Base-by-base conservation (phyloP, 2,888 invertebrate species). In the Polyommatus iphigenia region DNA sequence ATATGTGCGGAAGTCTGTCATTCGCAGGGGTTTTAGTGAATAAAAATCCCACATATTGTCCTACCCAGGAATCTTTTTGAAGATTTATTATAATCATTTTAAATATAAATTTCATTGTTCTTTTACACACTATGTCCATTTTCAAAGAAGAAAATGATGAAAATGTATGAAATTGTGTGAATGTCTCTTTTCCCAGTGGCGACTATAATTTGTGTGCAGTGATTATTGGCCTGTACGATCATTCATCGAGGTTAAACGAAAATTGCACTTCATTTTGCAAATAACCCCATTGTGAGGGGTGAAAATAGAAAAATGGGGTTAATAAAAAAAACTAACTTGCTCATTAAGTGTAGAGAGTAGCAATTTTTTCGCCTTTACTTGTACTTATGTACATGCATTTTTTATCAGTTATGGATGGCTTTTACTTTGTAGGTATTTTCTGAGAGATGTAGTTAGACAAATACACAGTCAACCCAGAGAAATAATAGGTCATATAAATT, bases 141-240 rank as follows among this genome's bases (percentile, higher is more conserved):
- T 78, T 67, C 59, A 77, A 79, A 79, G 76, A 71, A 71, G 3
- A 71, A 36, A 54, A 54, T 8, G 10, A 54, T 75, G 29, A 24
- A 50, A 75, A 54, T 6, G 7, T 50, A 18, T 71, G n/a, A 71
- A 29, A 67, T 46, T 54, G 71, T 50, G 20, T 73, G 29, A 36
- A 77, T 15, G 15, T 36, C 15, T 36, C 59, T 13, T 32, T 77
- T 57, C 54, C 54, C 76, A 77, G 18, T 24, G 76, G 41, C 18
- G 24, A 29, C 50, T 75, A 29, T 75, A 77, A 77, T 77, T 77
- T 77, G 32, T 54, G 41, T 41, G 29, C 24, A 46, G 32, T 50
- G 36, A 36, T 79, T 77, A 78, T 50, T 77, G 71, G 72, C 76
- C 76, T 79, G 76, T 77, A 57, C 46, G 18, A 29, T 75, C 75